Evolutionary conservation across 2,113 vertebrate genomes (phyloP).

Genomic region (Callaeas wilsoni): DNA sequence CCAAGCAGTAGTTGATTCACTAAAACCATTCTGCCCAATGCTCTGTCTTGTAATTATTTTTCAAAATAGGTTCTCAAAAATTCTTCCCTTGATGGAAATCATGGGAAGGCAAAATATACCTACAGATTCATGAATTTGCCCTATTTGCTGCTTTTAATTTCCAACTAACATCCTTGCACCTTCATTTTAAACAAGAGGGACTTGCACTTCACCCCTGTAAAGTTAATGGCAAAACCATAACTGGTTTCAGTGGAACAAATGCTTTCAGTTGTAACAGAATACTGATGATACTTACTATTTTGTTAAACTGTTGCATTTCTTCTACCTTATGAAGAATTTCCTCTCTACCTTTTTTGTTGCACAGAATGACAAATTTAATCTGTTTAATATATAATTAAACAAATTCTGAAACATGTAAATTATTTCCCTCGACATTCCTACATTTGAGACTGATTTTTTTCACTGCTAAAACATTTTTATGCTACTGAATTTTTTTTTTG

Average conservation of each 20-base stretch:
- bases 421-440: not conserved
- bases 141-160: not conserved
- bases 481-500: not conserved
- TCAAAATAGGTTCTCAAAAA: not conserved
- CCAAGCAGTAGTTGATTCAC: not conserved
- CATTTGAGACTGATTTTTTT: not conserved
- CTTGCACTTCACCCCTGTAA: not conserved
- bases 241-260: not conserved
- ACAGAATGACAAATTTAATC: not conserved
- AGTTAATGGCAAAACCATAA: not conserved
- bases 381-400: constrained; percentile 6
- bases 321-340: not conserved
- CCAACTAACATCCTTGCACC: not conserved
- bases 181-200: not conserved
- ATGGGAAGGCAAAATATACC: not conserved
- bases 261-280: not conserved
- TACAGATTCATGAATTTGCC: not conserved
- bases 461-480: not conserved
- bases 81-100: not conserved
- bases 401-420: not conserved
- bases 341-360: not conserved
- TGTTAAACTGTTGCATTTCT: not conserved
- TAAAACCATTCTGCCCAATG: not conserved
- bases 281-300: not conserved
- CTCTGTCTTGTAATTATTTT: not conserved